Base-by-base conservation (phyloP, 2,888 invertebrate genomes). In the Watsonalla cultraria region DNA sequence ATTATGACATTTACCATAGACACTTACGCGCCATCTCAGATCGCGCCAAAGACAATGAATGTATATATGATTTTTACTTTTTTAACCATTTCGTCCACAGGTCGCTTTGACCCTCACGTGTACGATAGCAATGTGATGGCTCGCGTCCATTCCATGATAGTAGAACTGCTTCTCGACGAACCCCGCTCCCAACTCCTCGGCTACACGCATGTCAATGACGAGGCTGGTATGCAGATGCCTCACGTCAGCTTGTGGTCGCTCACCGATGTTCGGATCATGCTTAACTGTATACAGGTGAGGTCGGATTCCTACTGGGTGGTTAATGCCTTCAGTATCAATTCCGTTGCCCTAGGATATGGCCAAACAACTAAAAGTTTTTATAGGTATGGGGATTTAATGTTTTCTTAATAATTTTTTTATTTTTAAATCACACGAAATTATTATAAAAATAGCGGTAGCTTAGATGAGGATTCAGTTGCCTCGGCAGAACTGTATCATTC, bases 41-140 rank as follows among this genome's bases (percentile, higher is more conserved):
- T 24, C 24, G 24, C 24, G 4, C 24, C 24, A 24, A 24, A 11
- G 11, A 9, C 5, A 39, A 4, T 9, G 8, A 6, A 8, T 6
- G 4, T 9, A 39, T 9, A 39, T 7, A 9, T 42, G 8, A 42
- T 7, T 42, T 37, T 42, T 42, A 11, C 8, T 11, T 11, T n/a
- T 11, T 9, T 42, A 11, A 5, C 9, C 49, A 37, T 35, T 48
- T n/a, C 2, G 52, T 54, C 42, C 42, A 0, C 78, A 93, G 94
- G 94, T 45, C 93, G 93, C 37, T 95, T 96, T 79, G 96, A 96
- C 84, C 95, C 96, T 0, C 93, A 94, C 75, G 92, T 93, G 59
- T 95, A 92, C 80, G 96, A 96, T 54, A 95, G 96, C 52, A 94
- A 94, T 46, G 95, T 97, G 72, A 96, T 97, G 95, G 95, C 96